Evolutionary conservation across 2,888 invertebrate species (phyloP), one percentile per base, ranked within the genome.

Genomic region (Lucinisca nassula): DNA sequence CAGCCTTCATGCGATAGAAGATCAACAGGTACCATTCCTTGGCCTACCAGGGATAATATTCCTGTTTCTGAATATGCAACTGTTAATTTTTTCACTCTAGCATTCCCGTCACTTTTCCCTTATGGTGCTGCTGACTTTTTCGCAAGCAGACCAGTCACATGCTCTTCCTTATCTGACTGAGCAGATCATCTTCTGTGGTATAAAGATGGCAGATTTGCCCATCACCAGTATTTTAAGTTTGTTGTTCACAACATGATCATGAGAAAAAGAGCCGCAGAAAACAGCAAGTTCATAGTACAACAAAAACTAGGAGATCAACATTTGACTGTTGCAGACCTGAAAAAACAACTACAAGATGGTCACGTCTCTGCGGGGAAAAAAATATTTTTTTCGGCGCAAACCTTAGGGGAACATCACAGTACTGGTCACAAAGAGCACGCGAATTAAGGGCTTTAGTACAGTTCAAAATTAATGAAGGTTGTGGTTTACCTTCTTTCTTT

Each of bases 401-500:
- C 72, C 38, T 89, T 37, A 38, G 89, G 14, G 90, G 87, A 2
- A 90, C 90, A 72, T 49, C 67, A 1, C 85, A 89, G 51, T 91
- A 91, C 61, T 87, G 87, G 91, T 51, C 70, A 21, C 89, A 91
- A 38, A 73, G 87, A 58, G 14, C 72, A 32, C 84, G 82, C 73
- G 89, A 90, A 70, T 40, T 90, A 17, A 77, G 82, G 58, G 21
- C 82, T 12, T 70, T 90, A 37, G 82, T 90, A n/a, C 91, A 91
- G 45, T 92, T 32, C 74, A 72, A 92, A 72, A 89, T 88, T 10
- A 88, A 90, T 82, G 72, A 87, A 67, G 88, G 90, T 0, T 49
- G 82, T 17, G 90, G 92, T 14, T 49, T 90, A 1, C 83, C 85
- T 24, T 79, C 85, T 21, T 72, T 80, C 55, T 88, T 88, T 67